A percentile compares a stretch with the other conserved stretches of the same genome.
Evolutionary conservation across 2,797 vertebrate genomes (phyloP).

Genomic region (Eulemur albifrons): DNA sequence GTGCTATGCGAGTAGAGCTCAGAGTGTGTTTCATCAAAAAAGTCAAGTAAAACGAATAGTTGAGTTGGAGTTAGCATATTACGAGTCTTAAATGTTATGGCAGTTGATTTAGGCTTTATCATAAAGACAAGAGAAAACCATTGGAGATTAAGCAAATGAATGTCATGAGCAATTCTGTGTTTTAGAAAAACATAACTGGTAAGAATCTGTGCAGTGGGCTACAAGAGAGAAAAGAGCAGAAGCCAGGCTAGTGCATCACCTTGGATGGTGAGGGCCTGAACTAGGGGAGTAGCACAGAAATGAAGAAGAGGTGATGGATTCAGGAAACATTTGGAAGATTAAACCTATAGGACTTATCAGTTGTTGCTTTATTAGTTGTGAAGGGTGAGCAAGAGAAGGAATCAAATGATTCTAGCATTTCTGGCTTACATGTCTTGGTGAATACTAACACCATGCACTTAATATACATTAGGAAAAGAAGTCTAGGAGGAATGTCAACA

Average conservation of each 20-base stretch:
- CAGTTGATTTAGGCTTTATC: neutral
- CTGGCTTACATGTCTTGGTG: neutral
- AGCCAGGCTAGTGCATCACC: neutral
- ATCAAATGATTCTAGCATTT: neutral
- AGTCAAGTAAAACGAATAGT: neutral
- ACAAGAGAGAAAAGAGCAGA: neutral
- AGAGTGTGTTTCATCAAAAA: neutral
- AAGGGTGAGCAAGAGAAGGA: neutral
- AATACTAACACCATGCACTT: neutral
- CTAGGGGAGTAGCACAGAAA: neutral
- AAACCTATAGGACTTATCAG: neutral
- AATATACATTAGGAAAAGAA: neutral
- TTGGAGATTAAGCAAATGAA: neutral
- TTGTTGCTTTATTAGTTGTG: neutral
- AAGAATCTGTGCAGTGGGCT: neutral
- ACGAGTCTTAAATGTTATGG: neutral
- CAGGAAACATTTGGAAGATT: neutral
- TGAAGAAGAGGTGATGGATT: neutral
- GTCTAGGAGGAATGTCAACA: neutral
- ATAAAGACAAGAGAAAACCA: neutral
- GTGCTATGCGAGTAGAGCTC: neutral
- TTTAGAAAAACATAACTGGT: neutral
- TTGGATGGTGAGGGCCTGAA: neutral
- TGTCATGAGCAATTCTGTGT: neutral
- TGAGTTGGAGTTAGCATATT: neutral